Base-by-base conservation (phyloP, 2,888 invertebrate species). In the Pocota personata region DNA sequence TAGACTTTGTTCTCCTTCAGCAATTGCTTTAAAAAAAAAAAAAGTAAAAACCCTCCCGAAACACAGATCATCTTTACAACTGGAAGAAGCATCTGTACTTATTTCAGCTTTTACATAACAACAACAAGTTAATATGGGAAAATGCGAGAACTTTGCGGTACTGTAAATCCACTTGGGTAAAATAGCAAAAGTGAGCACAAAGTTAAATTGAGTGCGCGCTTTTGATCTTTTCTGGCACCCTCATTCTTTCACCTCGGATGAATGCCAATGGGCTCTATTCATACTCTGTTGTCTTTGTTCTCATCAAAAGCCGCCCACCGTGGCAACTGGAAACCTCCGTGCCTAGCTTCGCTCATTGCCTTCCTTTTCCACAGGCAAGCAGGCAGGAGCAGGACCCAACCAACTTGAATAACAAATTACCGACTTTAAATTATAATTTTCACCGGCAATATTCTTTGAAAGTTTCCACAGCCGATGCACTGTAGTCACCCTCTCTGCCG, bases 191-290 rank as follows among this genome's bases (percentile, higher is more conserved):
- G 84, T 77, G 79, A 87, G 79, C 78, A 80, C 77, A 88, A 88
- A 88, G 88, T 88, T 88, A 87, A 88, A 88, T 88, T 88, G 88
- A 88, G 86, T 88, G 88, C 88, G 83, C 82, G 80, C 88, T 88
- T 88, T 83, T 88, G 88, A 88, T 88, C 88, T 88, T 87, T 88
- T 82, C 72, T 67, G 72, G 79, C 75, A 64, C 87, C 79, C 84
- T 80, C 80, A 80, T 80, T 83, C 83, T 83, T 83, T 83, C 83
- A 83, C 83, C 83, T 83, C 62, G 83, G 79, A 67, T 83, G 83
- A 83, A 79, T 83, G 83, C 83, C 83, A 83, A 83, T 83, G 83
- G 83, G 83, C 83, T 79, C 79, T 69, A 73, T 83, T 83, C 78
- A 83, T 78, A 79, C 79, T 83, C 69, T 83, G 83, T 83, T 83